These are phyloP conservation scores for Drosophila nannoptera DNA, from an alignment of 1,140 invertebrate genomes.

Conservation along the genomic window DNA sequence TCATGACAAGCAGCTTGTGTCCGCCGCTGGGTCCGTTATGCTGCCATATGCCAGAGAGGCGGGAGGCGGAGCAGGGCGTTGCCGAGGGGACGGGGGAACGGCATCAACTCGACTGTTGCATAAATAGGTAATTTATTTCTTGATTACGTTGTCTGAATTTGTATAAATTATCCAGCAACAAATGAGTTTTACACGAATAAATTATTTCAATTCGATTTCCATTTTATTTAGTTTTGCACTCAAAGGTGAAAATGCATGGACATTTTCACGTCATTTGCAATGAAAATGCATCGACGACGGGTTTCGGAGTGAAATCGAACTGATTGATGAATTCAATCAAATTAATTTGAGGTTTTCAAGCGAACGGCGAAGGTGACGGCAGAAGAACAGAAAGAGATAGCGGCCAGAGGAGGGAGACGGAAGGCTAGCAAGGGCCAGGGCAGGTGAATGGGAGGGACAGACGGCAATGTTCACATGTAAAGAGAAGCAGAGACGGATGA, in stretches of 20 bases:
- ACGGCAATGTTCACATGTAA: too few relatives aligned
- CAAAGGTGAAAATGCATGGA: slow-evolving; percentile 8
- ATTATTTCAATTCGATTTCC: slow-evolving; percentile 24
- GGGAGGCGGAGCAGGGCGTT: background rate
- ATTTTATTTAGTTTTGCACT: background rate
- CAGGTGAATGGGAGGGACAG: too few relatives aligned
- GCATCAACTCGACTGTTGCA: slow-evolving; percentile 56
- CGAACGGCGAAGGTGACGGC: too few relatives aligned
- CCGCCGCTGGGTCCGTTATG: slow-evolving; percentile 57
- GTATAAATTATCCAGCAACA: slow-evolving; percentile 52
- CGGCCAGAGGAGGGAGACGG: too few relatives aligned
- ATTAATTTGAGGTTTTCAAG: too few relatives aligned
- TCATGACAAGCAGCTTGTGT: slow-evolving; percentile 65
- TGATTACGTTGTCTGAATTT: slow-evolving; percentile 69
- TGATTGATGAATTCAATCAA: too few relatives aligned
- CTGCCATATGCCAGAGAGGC: slow-evolving; percentile 39
- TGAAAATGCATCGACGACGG: background rate
- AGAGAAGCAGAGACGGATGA: too few relatives aligned
- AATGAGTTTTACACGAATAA: slow-evolving; percentile 28
- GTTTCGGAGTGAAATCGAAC: background rate
- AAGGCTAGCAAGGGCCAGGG: too few relatives aligned
- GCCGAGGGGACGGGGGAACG: slow-evolving; percentile 3
- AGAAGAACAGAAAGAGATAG: too few relatives aligned
- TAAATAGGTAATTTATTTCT: slow-evolving; percentile 76
- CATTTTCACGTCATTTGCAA: too few relatives aligned